A percentile compares a stretch with the other conserved stretches of the same genome.
phyloP scores from a whole-genome alignment of 1,140 invertebrate genomes.

The Pseudomyrmex dendroicus region DNA sequence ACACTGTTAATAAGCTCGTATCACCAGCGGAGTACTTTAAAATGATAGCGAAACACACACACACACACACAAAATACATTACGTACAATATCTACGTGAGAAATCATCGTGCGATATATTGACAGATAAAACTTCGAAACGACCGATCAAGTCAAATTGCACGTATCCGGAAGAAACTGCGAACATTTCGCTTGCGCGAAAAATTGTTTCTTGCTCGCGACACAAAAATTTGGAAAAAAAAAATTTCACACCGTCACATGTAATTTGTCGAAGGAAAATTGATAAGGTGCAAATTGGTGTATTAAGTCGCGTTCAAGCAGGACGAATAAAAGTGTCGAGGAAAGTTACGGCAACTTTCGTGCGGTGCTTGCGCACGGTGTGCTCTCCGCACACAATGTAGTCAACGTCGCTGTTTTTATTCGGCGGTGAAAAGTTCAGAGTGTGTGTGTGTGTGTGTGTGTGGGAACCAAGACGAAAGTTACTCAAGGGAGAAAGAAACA shows the following conservation, averaged over 20 bases:
- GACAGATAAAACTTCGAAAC: too few relatives aligned
- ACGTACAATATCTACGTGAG: neutral
- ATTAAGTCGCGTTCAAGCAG: conserved; percentile 40
- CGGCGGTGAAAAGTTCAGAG: conserved; percentile 38
- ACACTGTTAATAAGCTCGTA: conserved; percentile 23
- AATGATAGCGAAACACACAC: neutral
- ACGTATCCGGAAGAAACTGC: too few relatives aligned
- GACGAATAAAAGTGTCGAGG: conserved; percentile 43
- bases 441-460: neutral
- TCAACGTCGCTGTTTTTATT: conserved; percentile 52
- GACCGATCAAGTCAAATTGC: too few relatives aligned
- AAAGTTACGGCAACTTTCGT: conserved; percentile 35
- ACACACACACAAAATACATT: too few relatives aligned
- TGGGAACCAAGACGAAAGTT: conserved; percentile 38
- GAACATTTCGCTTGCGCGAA: too few relatives aligned
- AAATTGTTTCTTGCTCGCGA: neutral
- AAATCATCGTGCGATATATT: neutral
- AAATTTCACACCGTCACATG: too few relatives aligned
- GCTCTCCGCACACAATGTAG: conserved; percentile 27
- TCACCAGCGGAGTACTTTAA: neutral
- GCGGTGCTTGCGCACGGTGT: neutral
- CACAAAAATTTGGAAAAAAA: too few relatives aligned
- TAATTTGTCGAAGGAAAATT: neutral
- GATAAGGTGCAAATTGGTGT: conserved; percentile 33
- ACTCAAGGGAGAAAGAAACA: neutral